phyloP scores from a whole-genome alignment of 30 jellyfish, hydroid and myxozoan species.

The Pseudorhiza aurosa region DNA sequence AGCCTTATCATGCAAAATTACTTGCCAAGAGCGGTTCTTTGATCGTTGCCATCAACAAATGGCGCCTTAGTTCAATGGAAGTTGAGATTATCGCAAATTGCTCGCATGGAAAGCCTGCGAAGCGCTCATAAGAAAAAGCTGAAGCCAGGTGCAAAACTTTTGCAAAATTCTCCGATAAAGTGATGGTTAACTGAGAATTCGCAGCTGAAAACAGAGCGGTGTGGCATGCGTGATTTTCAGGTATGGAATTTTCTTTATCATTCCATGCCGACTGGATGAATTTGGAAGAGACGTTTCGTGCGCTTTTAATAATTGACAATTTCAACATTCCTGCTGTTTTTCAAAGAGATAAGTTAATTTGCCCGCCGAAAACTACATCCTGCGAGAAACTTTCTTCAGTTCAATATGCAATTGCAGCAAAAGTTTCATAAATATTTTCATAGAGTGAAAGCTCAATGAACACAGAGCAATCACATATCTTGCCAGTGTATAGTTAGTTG shows the following conservation, averaged over 20 bases:
- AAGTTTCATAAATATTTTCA: no score
- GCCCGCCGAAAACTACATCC: no score
- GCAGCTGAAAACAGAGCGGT: not conserved
- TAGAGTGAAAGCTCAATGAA: no score
- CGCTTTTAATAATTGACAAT: not conserved
- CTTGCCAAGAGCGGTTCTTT: no score
- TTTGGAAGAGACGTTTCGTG: not conserved
- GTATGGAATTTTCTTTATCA: conserved; percentile 1
- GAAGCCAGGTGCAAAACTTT: not conserved
- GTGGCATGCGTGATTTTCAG: not conserved
- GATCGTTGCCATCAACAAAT: no score
- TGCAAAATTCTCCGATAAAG: not conserved
- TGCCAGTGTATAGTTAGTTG: no score
- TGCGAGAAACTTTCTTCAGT: no score
- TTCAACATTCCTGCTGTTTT: not conserved
- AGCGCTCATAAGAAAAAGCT: not conserved
- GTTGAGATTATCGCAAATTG: not conserved
- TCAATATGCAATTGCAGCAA: no score
- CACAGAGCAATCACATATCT: no score
- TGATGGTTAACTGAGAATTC: not conserved
- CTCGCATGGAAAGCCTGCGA: not conserved
- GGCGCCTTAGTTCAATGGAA: no score
- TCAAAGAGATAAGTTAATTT: not conserved
- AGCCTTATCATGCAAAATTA: no score
- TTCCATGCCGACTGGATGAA: not conserved